These are phyloP conservation scores for Hippoglossus hippoglossus DNA, from an alignment of 2,797 vertebrate species.

Conservation along the genomic window DNA sequence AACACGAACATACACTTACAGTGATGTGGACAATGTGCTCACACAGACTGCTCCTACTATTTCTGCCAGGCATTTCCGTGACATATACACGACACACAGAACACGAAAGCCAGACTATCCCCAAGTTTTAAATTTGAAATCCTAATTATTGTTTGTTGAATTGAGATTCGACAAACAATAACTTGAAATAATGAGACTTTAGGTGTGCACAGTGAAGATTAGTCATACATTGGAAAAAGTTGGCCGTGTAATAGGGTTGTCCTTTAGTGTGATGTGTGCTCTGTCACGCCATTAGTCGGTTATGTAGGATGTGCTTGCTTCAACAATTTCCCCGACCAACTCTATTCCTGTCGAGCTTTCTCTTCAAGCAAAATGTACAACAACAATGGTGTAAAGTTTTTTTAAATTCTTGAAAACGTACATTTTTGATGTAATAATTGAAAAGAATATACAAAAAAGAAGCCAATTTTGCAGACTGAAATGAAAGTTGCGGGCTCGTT, in stretches of 20 bases:
- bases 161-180: not conserved
- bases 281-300: not conserved
- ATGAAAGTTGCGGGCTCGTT: not conserved
- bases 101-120: not conserved
- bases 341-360: no score
- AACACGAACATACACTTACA: conserved; percentile 5
- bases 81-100: conserved; percentile 9
- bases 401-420: no score
- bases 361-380: no score
- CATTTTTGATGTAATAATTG: no score
- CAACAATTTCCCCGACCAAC: no score
- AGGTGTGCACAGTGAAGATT: not conserved
- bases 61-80: conserved; percentile 8
- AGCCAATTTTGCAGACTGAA: not conserved
- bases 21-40: conserved; percentile 26
- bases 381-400: no score
- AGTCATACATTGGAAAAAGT: not conserved
- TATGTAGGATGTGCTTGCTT: not conserved
- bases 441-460: no score
- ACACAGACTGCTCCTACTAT: conserved; percentile 20
- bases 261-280: not conserved
- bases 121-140: not conserved
- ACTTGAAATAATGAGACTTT: not conserved
- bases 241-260: not conserved
- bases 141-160: not conserved